These are phyloP conservation scores for Cavia porcellus DNA, from an alignment of 2,113 vertebrate species.

Conservation along the genomic window DNA sequence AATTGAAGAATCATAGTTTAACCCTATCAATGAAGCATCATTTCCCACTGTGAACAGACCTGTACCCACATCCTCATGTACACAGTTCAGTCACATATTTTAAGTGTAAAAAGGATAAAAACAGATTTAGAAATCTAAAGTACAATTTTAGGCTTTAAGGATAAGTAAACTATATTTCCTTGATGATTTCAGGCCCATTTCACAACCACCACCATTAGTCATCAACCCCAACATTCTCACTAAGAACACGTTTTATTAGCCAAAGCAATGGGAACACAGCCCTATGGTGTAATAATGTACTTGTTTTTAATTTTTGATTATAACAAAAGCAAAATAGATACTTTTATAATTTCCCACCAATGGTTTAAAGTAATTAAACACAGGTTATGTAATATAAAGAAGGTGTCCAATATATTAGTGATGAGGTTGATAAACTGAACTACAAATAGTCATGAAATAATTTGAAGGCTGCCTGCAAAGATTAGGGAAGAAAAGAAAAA, in stretches of 20 bases:
- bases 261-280: not conserved
- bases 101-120: not conserved
- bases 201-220: not conserved
- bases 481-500: conserved; percentile 4
- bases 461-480: not conserved
- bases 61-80: not conserved
- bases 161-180: not conserved
- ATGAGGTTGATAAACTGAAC: not conserved
- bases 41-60: not conserved
- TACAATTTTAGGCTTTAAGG: not conserved
- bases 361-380: conserved; percentile 38
- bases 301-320: not conserved
- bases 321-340: not conserved
- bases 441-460: not conserved
- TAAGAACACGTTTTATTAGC: not conserved
- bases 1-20: conserved; percentile 38
- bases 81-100: not conserved
- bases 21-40: not conserved
- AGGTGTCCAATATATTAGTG: not conserved
- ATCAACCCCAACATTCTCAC: not conserved
- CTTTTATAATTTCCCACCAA: not conserved
- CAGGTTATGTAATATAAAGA: not conserved
- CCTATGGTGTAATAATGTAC: not conserved
- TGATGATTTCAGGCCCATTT: not conserved
- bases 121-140: not conserved